phyloP scores from a whole-genome alignment of 2,888 invertebrate species.

The Cerastis leucographa region DNA sequence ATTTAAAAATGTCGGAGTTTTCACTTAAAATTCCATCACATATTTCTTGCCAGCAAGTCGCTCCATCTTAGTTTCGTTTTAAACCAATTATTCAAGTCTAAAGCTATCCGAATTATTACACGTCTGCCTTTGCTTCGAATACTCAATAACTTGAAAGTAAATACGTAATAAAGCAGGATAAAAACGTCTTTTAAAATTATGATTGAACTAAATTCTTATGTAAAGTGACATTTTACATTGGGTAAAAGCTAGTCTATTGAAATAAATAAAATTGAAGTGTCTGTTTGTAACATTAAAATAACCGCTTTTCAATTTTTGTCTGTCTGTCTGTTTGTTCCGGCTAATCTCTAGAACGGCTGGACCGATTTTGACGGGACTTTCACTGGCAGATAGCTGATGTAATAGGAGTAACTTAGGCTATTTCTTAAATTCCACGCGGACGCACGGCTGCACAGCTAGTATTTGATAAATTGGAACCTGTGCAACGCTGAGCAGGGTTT shows the following conservation, averaged over 20 bases:
- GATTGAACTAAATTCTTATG: not conserved
- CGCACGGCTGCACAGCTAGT: too few relatives aligned
- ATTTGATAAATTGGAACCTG: not conserved
- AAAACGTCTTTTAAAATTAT: not conserved
- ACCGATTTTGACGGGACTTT: too few relatives aligned
- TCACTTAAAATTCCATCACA: slow-evolving; percentile 39
- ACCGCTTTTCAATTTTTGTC: too few relatives aligned
- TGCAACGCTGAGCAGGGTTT: not conserved
- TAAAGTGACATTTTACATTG: too few relatives aligned
- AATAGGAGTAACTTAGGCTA: too few relatives aligned
- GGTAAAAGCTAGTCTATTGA: too few relatives aligned
- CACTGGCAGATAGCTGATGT: too few relatives aligned
- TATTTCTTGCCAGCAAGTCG: slow-evolving; percentile 32
- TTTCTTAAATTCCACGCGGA: too few relatives aligned
- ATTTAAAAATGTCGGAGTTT: slow-evolving; percentile 14
- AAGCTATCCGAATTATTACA: slow-evolving; percentile 39
- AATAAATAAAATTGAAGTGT: too few relatives aligned
- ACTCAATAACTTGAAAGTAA: slow-evolving; percentile 17
- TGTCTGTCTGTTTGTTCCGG: too few relatives aligned
- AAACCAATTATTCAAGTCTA: slow-evolving; percentile 45
- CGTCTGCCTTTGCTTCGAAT: slow-evolving; percentile 15
- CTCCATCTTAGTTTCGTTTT: slow-evolving; percentile 49
- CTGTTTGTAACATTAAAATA: too few relatives aligned
- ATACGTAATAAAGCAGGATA: slow-evolving; percentile 3
- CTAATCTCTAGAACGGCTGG: too few relatives aligned